Base-by-base conservation (phyloP, 2,797 vertebrate species). In the Sciurus vulgaris region DNA sequence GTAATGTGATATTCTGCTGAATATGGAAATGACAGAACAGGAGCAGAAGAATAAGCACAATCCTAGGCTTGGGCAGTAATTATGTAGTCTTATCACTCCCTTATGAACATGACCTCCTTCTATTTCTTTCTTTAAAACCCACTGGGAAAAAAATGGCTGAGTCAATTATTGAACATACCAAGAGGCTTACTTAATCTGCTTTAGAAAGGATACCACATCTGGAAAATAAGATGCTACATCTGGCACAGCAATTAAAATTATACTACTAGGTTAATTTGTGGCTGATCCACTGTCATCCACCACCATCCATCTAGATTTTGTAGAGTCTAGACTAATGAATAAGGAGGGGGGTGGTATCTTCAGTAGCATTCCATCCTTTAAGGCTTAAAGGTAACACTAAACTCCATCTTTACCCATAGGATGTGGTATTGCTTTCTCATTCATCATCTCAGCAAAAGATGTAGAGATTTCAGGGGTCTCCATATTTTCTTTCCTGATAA, bases 81-180 rank as follows among this genome's bases (percentile, higher is more conserved):
- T 47, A 9, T 3, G 47, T 63, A 49, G 38, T 54, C 12, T 67
- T 92, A 22, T 12, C 33, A 24, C 70, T 89, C 35, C 17, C 38
- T 86, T 90, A 35, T 81, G 47, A 93, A 54, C 89, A 83, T 79
- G 26, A 89, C n/a, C 10, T 89, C 33, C 28, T 88, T 88, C 26
- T 89, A 1, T 83, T 95, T 44, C n/a, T 89, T 51, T 35, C 63
- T 63, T 9, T 51, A 74, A 94, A 87, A 5, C 12, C 33, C 89
- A 11, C 49, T 79, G 72, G 28, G 72, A 47, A 30, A 28, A 38
- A 41, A 33, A 69, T 88, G 65, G 7, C 6, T 59, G 83, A 77
- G 83, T 93, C 38, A 82, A 41, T 79, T 86, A 35, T 35, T 79
- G 4, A 7, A 49, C 51, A 35, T 56, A 15, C 15, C 35, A 61